Evolutionary conservation across 2,888 invertebrate genomes (phyloP).

Genomic region (Brachyptera risi): DNA sequence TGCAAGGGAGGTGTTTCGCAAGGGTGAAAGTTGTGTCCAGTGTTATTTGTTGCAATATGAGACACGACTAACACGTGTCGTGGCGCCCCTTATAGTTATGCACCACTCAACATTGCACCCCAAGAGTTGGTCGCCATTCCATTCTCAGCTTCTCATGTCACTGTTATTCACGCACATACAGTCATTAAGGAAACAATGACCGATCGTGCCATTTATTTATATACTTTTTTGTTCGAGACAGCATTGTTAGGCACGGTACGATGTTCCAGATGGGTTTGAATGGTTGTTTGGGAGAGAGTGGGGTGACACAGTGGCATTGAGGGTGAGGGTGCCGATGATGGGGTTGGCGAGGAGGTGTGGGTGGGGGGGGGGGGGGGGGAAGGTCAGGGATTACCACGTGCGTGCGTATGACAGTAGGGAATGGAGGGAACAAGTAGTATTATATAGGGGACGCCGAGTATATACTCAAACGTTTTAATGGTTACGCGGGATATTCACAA

Average conservation of each 20-base stretch:
- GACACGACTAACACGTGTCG: too few relatives aligned
- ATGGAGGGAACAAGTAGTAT: background rate
- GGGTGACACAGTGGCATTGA: background rate
- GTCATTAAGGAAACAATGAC: constrained; percentile 22
- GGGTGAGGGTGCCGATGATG: background rate
- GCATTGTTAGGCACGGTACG: background rate
- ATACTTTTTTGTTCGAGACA: constrained; percentile 4
- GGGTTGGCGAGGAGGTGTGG: background rate
- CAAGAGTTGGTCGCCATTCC: too few relatives aligned
- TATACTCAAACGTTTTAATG: background rate
- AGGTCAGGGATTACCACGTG: constrained; percentile 21
- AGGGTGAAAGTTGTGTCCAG: too few relatives aligned
- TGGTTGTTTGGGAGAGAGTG: background rate
- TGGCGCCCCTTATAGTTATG: too few relatives aligned
- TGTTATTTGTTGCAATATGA: too few relatives aligned
- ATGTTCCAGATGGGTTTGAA: constrained; percentile 6
- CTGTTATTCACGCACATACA: background rate
- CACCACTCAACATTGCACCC: too few relatives aligned
- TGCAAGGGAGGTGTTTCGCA: too few relatives aligned
- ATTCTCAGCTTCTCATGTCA: too few relatives aligned
- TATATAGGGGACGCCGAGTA: background rate
- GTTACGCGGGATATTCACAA: too few relatives aligned
- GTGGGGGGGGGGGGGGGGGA: constrained; percentile 6
- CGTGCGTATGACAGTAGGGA: constrained; percentile 2
- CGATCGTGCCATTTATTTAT: constrained; percentile 19